Evolutionary conservation across 2,888 invertebrate genomes (phyloP).

Genomic region (Drosophila borealis): DNA sequence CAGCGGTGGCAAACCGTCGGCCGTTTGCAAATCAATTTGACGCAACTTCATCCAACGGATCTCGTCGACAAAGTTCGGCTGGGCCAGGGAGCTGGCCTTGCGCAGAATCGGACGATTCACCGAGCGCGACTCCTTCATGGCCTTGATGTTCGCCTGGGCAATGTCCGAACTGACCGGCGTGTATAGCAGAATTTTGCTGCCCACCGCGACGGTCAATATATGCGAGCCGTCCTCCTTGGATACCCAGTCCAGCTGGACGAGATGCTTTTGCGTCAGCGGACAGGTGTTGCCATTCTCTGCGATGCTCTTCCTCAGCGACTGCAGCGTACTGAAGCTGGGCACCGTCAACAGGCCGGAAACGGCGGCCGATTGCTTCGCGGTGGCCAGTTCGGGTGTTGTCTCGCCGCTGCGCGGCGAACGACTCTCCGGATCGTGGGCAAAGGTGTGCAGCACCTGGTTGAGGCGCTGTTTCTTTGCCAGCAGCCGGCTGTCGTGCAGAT

Average conservation of each 20-base stretch:
- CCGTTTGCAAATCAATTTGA: conserved; percentile 95
- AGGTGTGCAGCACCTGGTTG: conserved; percentile 92
- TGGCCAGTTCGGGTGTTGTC: conserved; percentile 83
- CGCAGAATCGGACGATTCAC: conserved; percentile 93
- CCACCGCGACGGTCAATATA: conserved; percentile 97
- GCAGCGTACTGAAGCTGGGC: conserved; percentile 95
- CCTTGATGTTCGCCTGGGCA: conserved; percentile 96
- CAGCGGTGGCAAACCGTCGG: conserved; percentile 97
- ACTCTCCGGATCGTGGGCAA: conserved; percentile 90
- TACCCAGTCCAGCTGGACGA: conserved; percentile 99
- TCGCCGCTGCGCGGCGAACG: conserved; percentile 86
- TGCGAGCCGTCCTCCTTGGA: conserved; percentile 99
- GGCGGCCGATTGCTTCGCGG: conserved; percentile 66
- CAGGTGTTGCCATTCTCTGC: conserved; percentile 97
- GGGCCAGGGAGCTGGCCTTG: conserved; percentile 95
- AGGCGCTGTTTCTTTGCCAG: conserved; percentile 93
- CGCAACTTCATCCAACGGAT: conserved; percentile 98
- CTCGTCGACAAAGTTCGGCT: conserved; percentile 95
- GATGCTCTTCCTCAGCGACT: conserved; percentile 94
- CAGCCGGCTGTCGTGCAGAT: conserved; percentile 91
- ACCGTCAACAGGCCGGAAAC: conserved; percentile 89
- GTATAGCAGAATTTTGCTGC: conserved; percentile 95
- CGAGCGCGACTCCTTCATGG: conserved; percentile 94
- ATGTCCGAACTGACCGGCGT: conserved; percentile 97
- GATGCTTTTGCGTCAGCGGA: conserved; percentile 94